phyloP scores from a whole-genome alignment of 2,797 vertebrate species.

The Amphiprion clarkii region DNA sequence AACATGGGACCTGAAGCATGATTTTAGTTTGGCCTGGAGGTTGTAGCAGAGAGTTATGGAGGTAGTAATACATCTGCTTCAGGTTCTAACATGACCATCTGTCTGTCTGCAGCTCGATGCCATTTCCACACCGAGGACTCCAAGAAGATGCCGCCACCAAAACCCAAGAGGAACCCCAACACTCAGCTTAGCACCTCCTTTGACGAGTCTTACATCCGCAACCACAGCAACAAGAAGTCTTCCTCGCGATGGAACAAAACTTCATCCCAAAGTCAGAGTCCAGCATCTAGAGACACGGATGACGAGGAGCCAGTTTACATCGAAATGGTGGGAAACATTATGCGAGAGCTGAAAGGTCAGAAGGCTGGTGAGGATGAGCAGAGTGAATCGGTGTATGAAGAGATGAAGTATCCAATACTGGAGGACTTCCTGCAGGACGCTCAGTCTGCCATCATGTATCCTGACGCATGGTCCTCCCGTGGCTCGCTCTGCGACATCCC shows the following conservation, averaged over 20 bases:
- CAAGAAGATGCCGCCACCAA: constrained; percentile 94
- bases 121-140: constrained; percentile 92
- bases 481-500: constrained; percentile 92
- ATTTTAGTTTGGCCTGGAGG: no score
- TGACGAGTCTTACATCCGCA: constrained; percentile 92
- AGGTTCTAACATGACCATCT: not conserved
- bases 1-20: no score
- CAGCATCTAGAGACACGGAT: constrained; percentile 84
- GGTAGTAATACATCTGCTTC: not conserved
- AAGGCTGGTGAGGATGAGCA: constrained; percentile 88
- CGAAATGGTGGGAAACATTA: constrained; percentile 97
- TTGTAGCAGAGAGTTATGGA: not conserved
- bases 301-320: constrained; percentile 97
- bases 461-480: constrained; percentile 81
- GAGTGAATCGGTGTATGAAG: constrained; percentile 95
- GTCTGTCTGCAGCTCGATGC: constrained; percentile 74
- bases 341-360: constrained; percentile 89
- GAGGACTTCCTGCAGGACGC: constrained; percentile 91
- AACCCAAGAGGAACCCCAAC: constrained; percentile 96
- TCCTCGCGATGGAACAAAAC: constrained; percentile 83
- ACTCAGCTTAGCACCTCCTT: constrained; percentile 97
- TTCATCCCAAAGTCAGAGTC: constrained; percentile 88
- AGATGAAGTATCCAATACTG: constrained; percentile 94
- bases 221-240: constrained; percentile 85
- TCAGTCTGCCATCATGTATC: constrained; percentile 88